Evolutionary conservation across 2,888 invertebrate species (phyloP).

Genomic region (Melieria omissa): DNA sequence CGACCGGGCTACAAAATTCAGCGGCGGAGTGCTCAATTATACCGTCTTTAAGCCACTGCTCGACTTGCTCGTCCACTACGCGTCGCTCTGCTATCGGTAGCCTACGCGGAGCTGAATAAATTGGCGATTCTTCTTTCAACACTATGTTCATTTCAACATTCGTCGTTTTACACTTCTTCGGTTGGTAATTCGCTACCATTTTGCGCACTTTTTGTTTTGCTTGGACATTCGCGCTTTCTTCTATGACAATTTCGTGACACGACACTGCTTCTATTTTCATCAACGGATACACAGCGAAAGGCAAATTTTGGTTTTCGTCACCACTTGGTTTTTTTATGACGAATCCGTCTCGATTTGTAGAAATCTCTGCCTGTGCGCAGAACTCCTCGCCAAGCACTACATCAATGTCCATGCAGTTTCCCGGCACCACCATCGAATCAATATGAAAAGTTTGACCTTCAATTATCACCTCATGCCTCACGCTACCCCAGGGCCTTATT

Average conservation of each 20-base stretch:
- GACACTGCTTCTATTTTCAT: conserved; percentile 23
- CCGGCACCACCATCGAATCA: conserved; percentile 8
- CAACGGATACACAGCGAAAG: not conserved
- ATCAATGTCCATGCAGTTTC: conserved; percentile 28
- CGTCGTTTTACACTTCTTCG: not conserved
- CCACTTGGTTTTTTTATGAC: conserved; percentile 12
- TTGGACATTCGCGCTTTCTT: not conserved
- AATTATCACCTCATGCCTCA: conserved; percentile 5
- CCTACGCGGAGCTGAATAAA: conserved; percentile 18
- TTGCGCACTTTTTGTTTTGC: conserved; percentile 12
- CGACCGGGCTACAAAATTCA: conserved; percentile 50
- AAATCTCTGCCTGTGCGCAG: conserved; percentile 23
- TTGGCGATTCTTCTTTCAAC: conserved; percentile 12
- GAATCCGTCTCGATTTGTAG: conserved; percentile 27
- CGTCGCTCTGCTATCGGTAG: conserved; percentile 1
- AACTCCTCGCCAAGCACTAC: conserved; percentile 34
- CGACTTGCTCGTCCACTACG: conserved; percentile 18
- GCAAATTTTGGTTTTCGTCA: not conserved
- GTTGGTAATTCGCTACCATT: conserved; percentile 19
- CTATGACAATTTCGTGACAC: not conserved
- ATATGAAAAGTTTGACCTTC: conserved; percentile 8
- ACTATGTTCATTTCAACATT: conserved; percentile 41
- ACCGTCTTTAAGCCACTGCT: conserved; percentile 39
- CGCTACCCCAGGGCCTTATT: conserved; percentile 10
- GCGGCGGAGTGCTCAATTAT: conserved; percentile 41